These are phyloP conservation scores for Phanerotoma sp. DNA, from an alignment of 2,888 invertebrate species.

Conservation along the genomic window DNA sequence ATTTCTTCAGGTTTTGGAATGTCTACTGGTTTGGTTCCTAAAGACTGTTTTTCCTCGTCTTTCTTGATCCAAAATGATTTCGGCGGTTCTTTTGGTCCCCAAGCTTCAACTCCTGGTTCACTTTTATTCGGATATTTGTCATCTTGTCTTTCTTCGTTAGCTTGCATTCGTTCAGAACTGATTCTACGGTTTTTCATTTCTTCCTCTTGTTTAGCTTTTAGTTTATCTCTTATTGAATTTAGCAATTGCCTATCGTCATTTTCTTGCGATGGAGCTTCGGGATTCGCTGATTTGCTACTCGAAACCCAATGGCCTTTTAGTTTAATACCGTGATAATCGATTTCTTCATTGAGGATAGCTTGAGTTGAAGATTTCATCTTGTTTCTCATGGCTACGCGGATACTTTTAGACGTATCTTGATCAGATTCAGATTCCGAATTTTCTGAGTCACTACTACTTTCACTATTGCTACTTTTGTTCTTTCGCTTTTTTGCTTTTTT, in stretches of 20 bases:
- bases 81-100: slow-evolving; percentile 50
- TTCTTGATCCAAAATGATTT: slow-evolving; percentile 49
- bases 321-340: slow-evolving; percentile 50
- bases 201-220: slow-evolving; percentile 61
- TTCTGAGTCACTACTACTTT: slow-evolving; percentile 55
- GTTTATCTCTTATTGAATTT: slow-evolving; percentile 60
- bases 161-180: slow-evolving; percentile 24
- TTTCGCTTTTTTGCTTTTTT: slow-evolving; percentile 61
- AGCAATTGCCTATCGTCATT: slow-evolving; percentile 59
- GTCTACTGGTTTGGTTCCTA: slow-evolving; percentile 38
- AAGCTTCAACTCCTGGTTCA: slow-evolving; percentile 43
- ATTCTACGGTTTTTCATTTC: slow-evolving; percentile 52
- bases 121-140: slow-evolving; percentile 21
- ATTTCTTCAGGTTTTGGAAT: slow-evolving; percentile 51
- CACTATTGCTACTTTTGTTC: slow-evolving; percentile 55
- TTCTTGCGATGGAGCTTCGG: slow-evolving; percentile 42
- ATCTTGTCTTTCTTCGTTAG: slow-evolving; percentile 19
- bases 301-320: slow-evolving; percentile 59
- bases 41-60: slow-evolving; percentile 41
- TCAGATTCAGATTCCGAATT: slow-evolving; percentile 57
- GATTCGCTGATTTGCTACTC: slow-evolving; percentile 40
- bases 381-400: slow-evolving; percentile 68
- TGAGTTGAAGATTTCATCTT: slow-evolving; percentile 60
- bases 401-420: slow-evolving; percentile 63
- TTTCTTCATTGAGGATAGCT: slow-evolving; percentile 57